A percentile compares a stretch with the other conserved stretches of the same genome.
Evolutionary conservation across 2,888 invertebrate species (phyloP).

Genomic region (Leptinotarsa juncta): DNA sequence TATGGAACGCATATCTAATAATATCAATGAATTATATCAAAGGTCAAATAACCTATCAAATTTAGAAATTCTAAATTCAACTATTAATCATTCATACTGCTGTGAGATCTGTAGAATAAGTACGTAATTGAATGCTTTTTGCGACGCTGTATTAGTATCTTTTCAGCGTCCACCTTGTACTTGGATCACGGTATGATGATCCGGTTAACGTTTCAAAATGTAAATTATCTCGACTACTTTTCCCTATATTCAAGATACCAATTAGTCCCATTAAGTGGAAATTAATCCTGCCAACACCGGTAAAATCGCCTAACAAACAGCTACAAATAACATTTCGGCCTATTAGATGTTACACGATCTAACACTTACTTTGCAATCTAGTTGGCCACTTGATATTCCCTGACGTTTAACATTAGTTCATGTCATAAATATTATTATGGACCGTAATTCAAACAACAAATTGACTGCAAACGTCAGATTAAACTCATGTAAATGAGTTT

Average conservation of each 20-base stretch:
- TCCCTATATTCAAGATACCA: constrained; percentile 35
- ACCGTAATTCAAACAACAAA: constrained; percentile 49
- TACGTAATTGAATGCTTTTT: too few species aligned
- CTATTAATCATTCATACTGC: too few species aligned
- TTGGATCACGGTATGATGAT: background rate
- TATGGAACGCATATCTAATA: too few species aligned
- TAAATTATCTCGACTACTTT: constrained; percentile 22
- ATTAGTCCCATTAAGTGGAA: constrained; percentile 42
- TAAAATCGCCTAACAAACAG: constrained; percentile 39
- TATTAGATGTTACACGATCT: constrained; percentile 53
- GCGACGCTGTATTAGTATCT: background rate
- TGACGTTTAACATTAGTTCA: constrained; percentile 51
- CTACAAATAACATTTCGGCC: constrained; percentile 46
- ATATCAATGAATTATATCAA: too few species aligned
- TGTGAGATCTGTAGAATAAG: too few species aligned
- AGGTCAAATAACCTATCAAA: too few species aligned
- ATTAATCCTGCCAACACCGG: constrained; percentile 39
- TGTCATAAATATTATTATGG: constrained; percentile 51
- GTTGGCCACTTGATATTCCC: constrained; percentile 46
- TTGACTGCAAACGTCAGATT: constrained; percentile 50
- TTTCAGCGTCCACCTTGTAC: background rate
- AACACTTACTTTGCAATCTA: constrained; percentile 53
- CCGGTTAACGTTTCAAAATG: constrained; percentile 18
- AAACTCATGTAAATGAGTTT: constrained; percentile 52
- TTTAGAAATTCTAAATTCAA: too few species aligned